Evolutionary conservation across 2,797 vertebrate species (phyloP).

Genomic region (Mus spretus): DNA sequence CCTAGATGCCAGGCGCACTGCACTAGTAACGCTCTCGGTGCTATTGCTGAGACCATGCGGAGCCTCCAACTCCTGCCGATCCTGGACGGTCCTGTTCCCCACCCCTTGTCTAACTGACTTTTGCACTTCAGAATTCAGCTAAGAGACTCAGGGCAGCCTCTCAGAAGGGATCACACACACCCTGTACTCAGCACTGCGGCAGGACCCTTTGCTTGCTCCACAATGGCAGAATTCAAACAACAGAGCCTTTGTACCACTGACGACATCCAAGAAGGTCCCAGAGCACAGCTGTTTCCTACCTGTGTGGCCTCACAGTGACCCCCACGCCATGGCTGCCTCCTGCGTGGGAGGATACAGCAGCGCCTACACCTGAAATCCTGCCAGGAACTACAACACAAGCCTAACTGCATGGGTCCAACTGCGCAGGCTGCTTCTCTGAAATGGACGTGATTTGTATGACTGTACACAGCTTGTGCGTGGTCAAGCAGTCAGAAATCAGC

Average conservation of each 20-base stretch:
- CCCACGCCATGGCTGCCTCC: neutral
- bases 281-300: neutral
- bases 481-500: conserved; percentile 6
- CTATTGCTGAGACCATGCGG: neutral
- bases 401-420: neutral
- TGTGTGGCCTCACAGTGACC: neutral
- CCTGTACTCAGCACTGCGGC: too few species aligned
- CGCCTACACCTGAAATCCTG: neutral
- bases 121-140: conserved; percentile 11
- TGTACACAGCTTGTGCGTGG: neutral
- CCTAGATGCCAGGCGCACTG: neutral
- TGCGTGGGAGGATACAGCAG: neutral
- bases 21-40: neutral
- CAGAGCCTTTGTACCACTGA: too few species aligned
- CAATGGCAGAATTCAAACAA: neutral
- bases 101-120: neutral
- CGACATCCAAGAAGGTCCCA: neutral
- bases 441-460: conserved; percentile 21
- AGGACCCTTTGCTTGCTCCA: neutral
- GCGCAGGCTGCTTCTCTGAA: neutral
- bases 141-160: neutral
- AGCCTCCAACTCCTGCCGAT: too few species aligned
- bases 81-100: neutral
- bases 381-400: neutral
- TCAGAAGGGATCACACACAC: neutral